Base-by-base conservation (phyloP, 1,140 invertebrate species). In the Cardiocondyla obscurior region DNA sequence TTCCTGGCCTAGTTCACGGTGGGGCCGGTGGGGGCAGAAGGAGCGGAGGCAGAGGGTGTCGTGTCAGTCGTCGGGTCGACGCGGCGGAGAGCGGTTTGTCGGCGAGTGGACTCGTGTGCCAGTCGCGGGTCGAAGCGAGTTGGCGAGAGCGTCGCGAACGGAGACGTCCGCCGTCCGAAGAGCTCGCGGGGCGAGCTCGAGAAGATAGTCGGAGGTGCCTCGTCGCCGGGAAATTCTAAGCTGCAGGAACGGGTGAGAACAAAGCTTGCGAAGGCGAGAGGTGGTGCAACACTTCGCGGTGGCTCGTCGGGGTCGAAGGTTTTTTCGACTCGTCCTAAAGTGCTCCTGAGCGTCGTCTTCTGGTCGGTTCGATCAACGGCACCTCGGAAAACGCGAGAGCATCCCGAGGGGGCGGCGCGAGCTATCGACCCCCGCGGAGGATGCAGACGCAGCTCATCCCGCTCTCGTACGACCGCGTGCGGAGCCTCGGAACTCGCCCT, bases 41-140 rank as follows among this genome's bases (percentile, higher is more conserved):
- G 16, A 49, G 69, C 39, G 58, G 81, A 67, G 72, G 76, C 64
- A 39, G 70, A 83, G 85, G 72, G 85, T 86, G 65, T 83, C 85
- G 73, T 86, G 65, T 83, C 85, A 67, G 81, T 86, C 72, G 85
- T 57, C 62, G n/a, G 81, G 85, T 83, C 39, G 84, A 65, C 74
- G 64, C 79, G 57, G 55, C 81, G 72, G 14, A 62, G 84, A 83
- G 46, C 81, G 86, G 85, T 83, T n/a, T n/a, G n/a, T n/a, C n/a
- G 73, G 57, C 46, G 58, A 79, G 73, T 74, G 70, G 84, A 39
- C 84, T 83, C 30, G 70, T 83, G 44, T 2, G 42, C 42, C 36
- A 49, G 36, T 25, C 30, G 30, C 46, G 67, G 39, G 53, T 3
- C 44, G 64, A 36, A 19, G 19, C 22, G 39, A 25, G 57, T n/a